Percentiles rank a stretch among this genome's conserved stretches.
These are phyloP conservation scores for Caenorhabditis sinica DNA, from an alignment of 2,888 invertebrate species.

Conservation along the genomic window DNA sequence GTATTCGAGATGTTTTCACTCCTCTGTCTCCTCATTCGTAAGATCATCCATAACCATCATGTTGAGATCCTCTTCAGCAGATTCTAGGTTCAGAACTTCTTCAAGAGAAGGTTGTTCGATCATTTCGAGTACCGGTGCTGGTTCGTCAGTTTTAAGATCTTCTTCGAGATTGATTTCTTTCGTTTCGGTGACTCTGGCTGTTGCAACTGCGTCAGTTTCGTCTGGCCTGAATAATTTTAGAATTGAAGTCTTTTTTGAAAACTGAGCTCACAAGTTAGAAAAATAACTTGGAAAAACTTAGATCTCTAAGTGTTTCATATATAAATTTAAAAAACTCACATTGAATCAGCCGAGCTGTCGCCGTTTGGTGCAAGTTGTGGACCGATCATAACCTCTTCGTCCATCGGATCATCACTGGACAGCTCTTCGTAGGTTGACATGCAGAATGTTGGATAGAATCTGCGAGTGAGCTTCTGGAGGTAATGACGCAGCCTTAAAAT, in stretches of 20 bases:
- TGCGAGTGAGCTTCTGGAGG: not conserved
- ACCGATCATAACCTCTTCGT: slow-evolving; percentile 40
- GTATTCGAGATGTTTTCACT: slow-evolving; percentile 28
- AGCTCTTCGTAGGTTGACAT: slow-evolving; percentile 5
- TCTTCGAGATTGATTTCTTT: slow-evolving; percentile 51
- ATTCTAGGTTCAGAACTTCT: slow-evolving; percentile 2
- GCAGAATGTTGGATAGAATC: slow-evolving; percentile 6
- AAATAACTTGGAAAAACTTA: no score
- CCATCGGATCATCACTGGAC: slow-evolving; percentile 42
- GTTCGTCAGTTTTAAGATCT: slow-evolving; percentile 23
- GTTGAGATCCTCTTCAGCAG: slow-evolving; percentile 33
- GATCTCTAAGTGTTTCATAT: no score
- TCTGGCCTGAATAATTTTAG: not conserved
- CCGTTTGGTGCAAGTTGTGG: slow-evolving; percentile 6
- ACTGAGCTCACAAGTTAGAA: not conserved
- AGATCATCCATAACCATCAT: slow-evolving; percentile 2
- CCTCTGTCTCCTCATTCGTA: not conserved
- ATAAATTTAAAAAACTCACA: no score
- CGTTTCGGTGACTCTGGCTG: slow-evolving; percentile 48
- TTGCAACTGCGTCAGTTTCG: slow-evolving; percentile 26
- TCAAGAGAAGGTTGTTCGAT: slow-evolving; percentile 26
- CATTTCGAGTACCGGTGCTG: slow-evolving; percentile 12
- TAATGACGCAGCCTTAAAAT: slow-evolving; percentile 16
- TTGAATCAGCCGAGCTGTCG: slow-evolving; percentile 21
- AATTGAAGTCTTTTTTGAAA: not conserved